Evolutionary conservation across 1,140 invertebrate species (phyloP).

Genomic region (Bombyx mandarina): DNA sequence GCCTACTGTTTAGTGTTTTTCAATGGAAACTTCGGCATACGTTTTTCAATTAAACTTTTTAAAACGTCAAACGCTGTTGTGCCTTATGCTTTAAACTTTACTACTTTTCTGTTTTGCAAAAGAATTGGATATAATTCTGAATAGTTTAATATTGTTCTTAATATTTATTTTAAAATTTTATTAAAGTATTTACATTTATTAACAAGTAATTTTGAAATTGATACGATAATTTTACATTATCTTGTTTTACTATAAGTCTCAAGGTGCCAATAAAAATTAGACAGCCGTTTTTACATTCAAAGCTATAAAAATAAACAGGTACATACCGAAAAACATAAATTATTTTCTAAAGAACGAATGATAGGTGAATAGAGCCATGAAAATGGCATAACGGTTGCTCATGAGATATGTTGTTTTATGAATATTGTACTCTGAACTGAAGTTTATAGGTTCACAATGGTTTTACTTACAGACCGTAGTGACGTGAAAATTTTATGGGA

Average conservation of each 20-base stretch:
- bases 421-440: conserved; percentile 13
- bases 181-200: background rate
- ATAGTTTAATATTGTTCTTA: background rate
- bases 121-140: background rate
- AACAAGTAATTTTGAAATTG: background rate
- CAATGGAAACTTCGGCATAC: too few species aligned
- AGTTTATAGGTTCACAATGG: conserved; percentile 1
- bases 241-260: too few species aligned
- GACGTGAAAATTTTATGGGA: too few species aligned
- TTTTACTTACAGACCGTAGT: background rate
- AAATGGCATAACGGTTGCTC: conserved; percentile 21
- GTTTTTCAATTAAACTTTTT: too few species aligned
- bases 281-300: too few species aligned
- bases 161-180: background rate
- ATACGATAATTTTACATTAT: background rate
- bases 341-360: conserved; percentile 13
- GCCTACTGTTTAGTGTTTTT: too few species aligned
- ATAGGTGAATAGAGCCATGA: conserved; percentile 15
- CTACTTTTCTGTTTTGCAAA: too few species aligned
- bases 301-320: too few species aligned
- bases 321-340: conserved; percentile 14
- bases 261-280: too few species aligned
- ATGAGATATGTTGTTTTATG: conserved; percentile 8
- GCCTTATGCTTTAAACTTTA: too few species aligned
- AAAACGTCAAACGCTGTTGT: too few species aligned